Base-by-base conservation (phyloP, 2,888 invertebrate genomes). In the Calliphora vomitoria region DNA sequence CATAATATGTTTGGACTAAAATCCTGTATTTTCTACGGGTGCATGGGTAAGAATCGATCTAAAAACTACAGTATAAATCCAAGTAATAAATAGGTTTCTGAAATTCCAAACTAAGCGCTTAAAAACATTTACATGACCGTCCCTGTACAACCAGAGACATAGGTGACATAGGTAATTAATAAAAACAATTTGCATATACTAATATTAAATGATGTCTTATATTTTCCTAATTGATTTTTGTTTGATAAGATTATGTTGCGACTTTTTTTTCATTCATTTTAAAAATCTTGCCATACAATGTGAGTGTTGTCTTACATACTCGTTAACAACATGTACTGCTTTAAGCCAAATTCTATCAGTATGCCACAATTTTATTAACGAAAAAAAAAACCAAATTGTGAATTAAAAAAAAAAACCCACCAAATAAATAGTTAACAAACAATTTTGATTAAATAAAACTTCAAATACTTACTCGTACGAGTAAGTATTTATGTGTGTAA, bases 301-400 rank as follows among this genome's bases (percentile, higher is more conserved):
- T 53, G 38, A 62, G 20, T 71, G 31, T 81, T 81, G 80, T 81
- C 50, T 66, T 69, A 87, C 87, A 87, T 68, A 87, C 78, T 87
- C 82, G 87, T 84, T 87, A 87, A 84, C 81, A 62, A 83, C 74
- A 75, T 86, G 86, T 86, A 83, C 82, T 64, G 86, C 86, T 76
- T 41, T 11, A 80, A 76, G 82, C 75, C 38, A 86, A 74, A 62
- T 75, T 71, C 25, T 8, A 31, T 47, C 60, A 20, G 53, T 78
- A 79, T 50, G 66, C 79, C 74, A 69, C 66, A 72, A 64, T 66
- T 53, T 74, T 55, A 50, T 66, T 75, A 38, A 55, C 60, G 38
- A 64, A 64, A 13, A 64, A 64, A 4, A 68, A 11, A 44, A 8
- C 31, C 38, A 44, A n/a, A 10, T 50, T 20, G 1, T 38, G 20